phyloP scores from a whole-genome alignment of 2,888 invertebrate species.

The Teleogryllus oceanicus region DNA sequence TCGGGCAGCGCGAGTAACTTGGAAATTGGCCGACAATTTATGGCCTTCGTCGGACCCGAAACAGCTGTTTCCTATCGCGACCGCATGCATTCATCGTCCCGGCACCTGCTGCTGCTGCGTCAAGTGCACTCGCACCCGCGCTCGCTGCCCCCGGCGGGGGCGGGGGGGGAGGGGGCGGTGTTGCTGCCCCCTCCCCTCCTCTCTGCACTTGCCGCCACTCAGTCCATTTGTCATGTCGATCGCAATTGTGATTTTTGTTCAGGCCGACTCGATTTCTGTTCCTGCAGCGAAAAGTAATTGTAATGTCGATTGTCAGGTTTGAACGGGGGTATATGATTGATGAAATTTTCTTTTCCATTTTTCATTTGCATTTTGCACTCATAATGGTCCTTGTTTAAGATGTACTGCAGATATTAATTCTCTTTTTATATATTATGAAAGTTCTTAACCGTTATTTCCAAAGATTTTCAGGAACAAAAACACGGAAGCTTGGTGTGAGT shows the following conservation, averaged over 20 bases:
- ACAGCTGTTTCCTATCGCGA: conserved; percentile 34
- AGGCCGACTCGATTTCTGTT: not conserved
- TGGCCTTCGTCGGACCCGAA: conserved; percentile 23
- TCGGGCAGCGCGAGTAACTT: conserved; percentile 19
- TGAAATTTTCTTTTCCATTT: too few species aligned
- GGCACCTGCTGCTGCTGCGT: conserved; percentile 31
- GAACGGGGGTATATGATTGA: too few species aligned
- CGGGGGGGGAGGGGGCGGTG: not conserved
- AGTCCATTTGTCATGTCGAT: not conserved
- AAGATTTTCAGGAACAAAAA: too few species aligned
- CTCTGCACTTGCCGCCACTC: not conserved
- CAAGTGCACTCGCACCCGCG: not conserved
- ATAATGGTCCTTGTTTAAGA: too few species aligned
- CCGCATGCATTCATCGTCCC: conserved; percentile 32
- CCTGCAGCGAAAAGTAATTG: too few species aligned
- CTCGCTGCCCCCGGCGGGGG: not conserved
- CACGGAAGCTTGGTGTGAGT: too few species aligned
- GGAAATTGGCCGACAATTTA: conserved; percentile 30
- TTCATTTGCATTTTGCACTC: too few species aligned
- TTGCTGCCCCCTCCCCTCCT: not conserved
- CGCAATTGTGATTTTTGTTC: not conserved
- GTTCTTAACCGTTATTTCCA: too few species aligned
- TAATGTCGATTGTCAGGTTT: too few species aligned
- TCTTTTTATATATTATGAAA: too few species aligned
- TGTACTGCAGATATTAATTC: too few species aligned